Base-by-base conservation (phyloP, 2,888 invertebrate genomes). In the Eupithecia pulchellata region DNA sequence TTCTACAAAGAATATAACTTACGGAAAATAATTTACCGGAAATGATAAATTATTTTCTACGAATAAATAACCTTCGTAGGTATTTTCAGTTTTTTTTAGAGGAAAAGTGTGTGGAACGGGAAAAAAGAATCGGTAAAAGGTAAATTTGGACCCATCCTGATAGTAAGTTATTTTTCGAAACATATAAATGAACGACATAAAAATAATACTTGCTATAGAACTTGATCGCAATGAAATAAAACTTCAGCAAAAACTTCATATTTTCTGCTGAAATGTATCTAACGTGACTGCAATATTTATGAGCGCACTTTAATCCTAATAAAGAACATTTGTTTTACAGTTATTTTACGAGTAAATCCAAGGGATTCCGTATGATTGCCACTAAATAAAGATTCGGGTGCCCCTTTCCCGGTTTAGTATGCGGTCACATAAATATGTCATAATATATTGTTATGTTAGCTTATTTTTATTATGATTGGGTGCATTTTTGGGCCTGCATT, bases 301-400 rank as follows among this genome's bases (percentile, higher is more conserved):
- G 64, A 47, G 39, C 55, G 30, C 52, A 52, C 39, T 39, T 29
- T 63, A 64, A 58, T 68, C 57, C 63, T 68, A 57, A 63, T 47
- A 68, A 64, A 63, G 63, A 30, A 64, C 42, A 58, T 64, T 34
- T 64, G 58, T 68, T 68, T 68, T 68, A 68, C 63, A 64, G 42
- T 64, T 64, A 64, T 68, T 68, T 68, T 64, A 68, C 61, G 52
- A 52, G 52, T 62, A 57, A 52, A 30, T 64, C 36, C 63, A 52
- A 30, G 20, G 52, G 55, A 25, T 64, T 67, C 57, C 39, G 25
- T 68, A 17, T 63, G 68, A 68, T 68, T 63, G 68, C 55, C 30
- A 68, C 39, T 63, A 57, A 68, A 57, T 60, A 66, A 66, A 60
- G 60, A 30, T 60, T 66, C 11, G 66, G 58, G n/a, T 1, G 34